Conservation (phyloP, 2,797 vertebrate species). For the Erethizon dorsatum region DNA sequence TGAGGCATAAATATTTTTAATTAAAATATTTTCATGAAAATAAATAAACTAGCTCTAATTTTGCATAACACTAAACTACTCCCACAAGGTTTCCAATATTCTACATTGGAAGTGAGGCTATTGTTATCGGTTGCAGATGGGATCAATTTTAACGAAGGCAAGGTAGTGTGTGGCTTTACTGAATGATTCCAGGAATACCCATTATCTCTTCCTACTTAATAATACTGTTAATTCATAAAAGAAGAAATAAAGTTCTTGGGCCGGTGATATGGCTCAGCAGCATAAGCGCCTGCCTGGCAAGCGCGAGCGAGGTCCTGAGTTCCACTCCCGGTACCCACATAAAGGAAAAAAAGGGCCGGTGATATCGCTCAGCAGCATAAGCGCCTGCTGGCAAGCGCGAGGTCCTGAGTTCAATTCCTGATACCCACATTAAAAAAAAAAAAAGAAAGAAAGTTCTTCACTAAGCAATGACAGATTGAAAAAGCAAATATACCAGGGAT, state of each 20-base stretch:
- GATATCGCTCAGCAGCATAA: no score
- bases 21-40: constrained; percentile 9
- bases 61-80: constrained; percentile 24
- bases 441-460: constrained; percentile 25
- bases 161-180: not conserved
- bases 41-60: constrained; percentile 53
- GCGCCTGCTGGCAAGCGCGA: no score
- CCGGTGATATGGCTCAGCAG: no score
- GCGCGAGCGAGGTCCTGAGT: no score
- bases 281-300: no score
- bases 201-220: constrained; percentile 35
- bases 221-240: constrained; percentile 36
- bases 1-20: constrained; percentile 52
- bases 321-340: no score
- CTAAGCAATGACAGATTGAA: constrained; percentile 39
- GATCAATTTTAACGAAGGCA: constrained; percentile 53
- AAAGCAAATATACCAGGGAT: constrained; percentile 25
- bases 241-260: constrained; percentile 10
- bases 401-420: no score
- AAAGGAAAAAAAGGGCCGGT: no score
- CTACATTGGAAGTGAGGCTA: not conserved
- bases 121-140: not conserved
- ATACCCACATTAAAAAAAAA: not conserved
- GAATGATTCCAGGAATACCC: constrained; percentile 41
- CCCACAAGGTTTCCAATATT: constrained; percentile 54